Evolutionary conservation across 1,140 invertebrate genomes (phyloP).

Genomic region (Berghia stephanieae): DNA sequence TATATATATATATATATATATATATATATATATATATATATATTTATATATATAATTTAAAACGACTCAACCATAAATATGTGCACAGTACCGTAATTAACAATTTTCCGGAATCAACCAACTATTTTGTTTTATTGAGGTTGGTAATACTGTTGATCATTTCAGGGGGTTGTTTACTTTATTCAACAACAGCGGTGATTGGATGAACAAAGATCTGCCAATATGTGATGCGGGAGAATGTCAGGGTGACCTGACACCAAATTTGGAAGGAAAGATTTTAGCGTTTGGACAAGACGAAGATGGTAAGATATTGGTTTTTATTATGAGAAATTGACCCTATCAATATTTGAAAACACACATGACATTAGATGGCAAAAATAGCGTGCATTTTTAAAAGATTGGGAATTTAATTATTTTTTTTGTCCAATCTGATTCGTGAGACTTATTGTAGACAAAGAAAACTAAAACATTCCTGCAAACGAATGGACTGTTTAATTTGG

Average conservation of each 20-base stretch:
- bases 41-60: neutral
- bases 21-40: neutral
- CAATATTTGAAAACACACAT: neutral
- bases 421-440: neutral
- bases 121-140: neutral
- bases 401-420: neutral
- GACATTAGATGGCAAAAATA: neutral
- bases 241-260: constrained; percentile 41
- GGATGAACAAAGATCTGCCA: constrained; percentile 48
- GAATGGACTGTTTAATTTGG: neutral
- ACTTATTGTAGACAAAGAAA: neutral
- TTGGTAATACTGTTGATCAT: constrained; percentile 8
- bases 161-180: constrained; percentile 50
- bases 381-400: neutral
- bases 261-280: constrained; percentile 49
- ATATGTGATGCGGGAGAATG: constrained; percentile 55
- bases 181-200: constrained; percentile 38
- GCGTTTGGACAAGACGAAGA: constrained; percentile 62
- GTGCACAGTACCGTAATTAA: neutral
- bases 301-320: constrained; percentile 41
- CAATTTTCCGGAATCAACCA: neutral
- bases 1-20: neutral
- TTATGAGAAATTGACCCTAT: neutral
- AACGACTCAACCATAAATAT: neutral
- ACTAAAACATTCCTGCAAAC: no score